Evolutionary conservation across 2,888 invertebrate species (phyloP).

Genomic region (Diabrotica balteata): DNA sequence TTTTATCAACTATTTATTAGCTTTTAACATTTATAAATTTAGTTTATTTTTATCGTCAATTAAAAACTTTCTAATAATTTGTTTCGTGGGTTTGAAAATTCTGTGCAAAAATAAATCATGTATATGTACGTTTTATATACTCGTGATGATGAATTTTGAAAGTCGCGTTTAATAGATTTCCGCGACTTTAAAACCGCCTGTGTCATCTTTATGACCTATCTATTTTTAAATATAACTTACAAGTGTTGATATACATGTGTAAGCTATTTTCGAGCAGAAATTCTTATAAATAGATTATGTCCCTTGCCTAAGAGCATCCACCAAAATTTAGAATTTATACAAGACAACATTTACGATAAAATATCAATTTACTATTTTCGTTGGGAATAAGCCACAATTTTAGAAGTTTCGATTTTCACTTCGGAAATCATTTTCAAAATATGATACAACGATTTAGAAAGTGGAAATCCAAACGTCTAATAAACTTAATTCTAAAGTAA

Average conservation of each 20-base stretch:
- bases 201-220: not conserved
- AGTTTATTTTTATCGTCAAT: too few relatives aligned
- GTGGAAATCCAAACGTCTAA: too few relatives aligned
- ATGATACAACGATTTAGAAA: too few relatives aligned
- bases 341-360: too few relatives aligned
- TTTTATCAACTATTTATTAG: too few relatives aligned
- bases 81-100: not conserved
- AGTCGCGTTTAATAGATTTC: not conserved
- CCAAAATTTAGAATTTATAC: not conserved
- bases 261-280: not conserved
- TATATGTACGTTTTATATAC: not conserved
- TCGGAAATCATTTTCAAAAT: too few relatives aligned
- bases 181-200: not conserved
- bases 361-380: too few relatives aligned
- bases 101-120: not conserved
- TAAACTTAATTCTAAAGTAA: too few relatives aligned
- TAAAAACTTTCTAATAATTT: too few relatives aligned
- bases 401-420: too few relatives aligned
- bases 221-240: conserved; percentile 6
- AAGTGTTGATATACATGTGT: not conserved
- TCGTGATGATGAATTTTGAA: not conserved
- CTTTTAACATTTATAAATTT: too few relatives aligned
- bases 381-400: too few relatives aligned
- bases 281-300: conserved; percentile 4
- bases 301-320: not conserved